Evolutionary conservation across 1,140 invertebrate species (phyloP), one percentile per base, ranked within the genome.

Genomic region (Pachyrhynchus sulphureomaculatus): DNA sequence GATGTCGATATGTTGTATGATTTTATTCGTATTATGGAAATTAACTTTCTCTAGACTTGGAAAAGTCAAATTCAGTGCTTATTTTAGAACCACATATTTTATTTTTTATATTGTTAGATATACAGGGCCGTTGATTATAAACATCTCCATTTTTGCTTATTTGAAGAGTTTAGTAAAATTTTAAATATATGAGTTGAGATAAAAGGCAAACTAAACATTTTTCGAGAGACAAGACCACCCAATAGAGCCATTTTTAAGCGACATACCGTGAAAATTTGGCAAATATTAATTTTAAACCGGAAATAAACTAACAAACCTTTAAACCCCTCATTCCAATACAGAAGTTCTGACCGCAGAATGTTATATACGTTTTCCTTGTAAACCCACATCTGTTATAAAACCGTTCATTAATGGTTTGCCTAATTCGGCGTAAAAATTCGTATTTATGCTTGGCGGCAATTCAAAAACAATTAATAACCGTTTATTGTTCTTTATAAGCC

Each of bases 341-440:
- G 37, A 15, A 41, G 18, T 41, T 41, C 6, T 2, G 15, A 21
- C 18, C 18, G 23, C 18, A 34, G 18, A 20, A 37, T 32, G 36
- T 36, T 37, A 18, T 37, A 26, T n/a, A n/a, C n/a, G n/a, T 37
- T 53, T 53, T 49, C 18, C 34, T 33, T 8, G 49, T 53, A 36
- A 53, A 53, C 49, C 49, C 49, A 26, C 49, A 53, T 53, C 49
- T 53, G 49, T 53, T 39, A 53, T 53, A 47, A 53, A n/a, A n/a
- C n/a, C n/a, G n/a, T 53, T 39, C 49, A 53, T 53, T 53, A 53
- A 53, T 53, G 49, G 24, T 39, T 26, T 13, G 49, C 10, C 24
- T 53, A 37, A 53, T 53, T 53, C 49, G 49, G 49, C 49, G 49
- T 53, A 53, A 53, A 54, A 53, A 53, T 53, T 53, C 48, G 33